These are phyloP conservation scores for Tenthredo scrophulariae DNA, from an alignment of 2,888 invertebrate species.

Conservation along the genomic window DNA sequence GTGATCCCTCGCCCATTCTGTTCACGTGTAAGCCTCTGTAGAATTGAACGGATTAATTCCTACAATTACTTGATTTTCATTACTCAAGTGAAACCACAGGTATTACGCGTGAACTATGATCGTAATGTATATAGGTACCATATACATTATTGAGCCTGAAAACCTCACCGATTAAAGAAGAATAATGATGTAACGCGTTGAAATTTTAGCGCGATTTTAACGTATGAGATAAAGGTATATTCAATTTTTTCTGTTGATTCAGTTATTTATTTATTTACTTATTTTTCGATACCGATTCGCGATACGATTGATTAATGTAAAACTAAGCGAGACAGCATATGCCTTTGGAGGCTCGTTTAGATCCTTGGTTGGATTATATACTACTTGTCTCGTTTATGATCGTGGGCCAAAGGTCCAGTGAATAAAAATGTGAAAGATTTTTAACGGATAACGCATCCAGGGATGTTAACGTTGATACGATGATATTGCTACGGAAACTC, in stretches of 20 bases:
- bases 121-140: neutral
- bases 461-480: slow-evolving; percentile 27
- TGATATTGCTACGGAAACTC: slow-evolving; percentile 51
- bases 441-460: slow-evolving; percentile 3
- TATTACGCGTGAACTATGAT: neutral
- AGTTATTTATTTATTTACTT: neutral
- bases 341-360: neutral
- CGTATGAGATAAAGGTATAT: neutral
- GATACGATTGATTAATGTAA: neutral
- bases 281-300: neutral
- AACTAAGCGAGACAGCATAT: neutral
- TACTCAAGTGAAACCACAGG: neutral
- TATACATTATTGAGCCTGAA: neutral
- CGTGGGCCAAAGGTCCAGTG: neutral
- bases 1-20: slow-evolving; percentile 71
- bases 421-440: slow-evolving; percentile 6
- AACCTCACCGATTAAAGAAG: neutral
- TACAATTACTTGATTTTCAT: neutral
- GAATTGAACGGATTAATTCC: slow-evolving; percentile 41
- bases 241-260: neutral
- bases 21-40: slow-evolving; percentile 40
- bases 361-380: slow-evolving; percentile 10
- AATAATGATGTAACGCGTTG: neutral
- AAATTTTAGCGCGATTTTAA: neutral
- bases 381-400: neutral